Percentiles rank a stretch among this genome's conserved stretches.
phyloP scores from a whole-genome alignment of 2,797 vertebrate genomes.

The Sebastolobus alascanus region DNA sequence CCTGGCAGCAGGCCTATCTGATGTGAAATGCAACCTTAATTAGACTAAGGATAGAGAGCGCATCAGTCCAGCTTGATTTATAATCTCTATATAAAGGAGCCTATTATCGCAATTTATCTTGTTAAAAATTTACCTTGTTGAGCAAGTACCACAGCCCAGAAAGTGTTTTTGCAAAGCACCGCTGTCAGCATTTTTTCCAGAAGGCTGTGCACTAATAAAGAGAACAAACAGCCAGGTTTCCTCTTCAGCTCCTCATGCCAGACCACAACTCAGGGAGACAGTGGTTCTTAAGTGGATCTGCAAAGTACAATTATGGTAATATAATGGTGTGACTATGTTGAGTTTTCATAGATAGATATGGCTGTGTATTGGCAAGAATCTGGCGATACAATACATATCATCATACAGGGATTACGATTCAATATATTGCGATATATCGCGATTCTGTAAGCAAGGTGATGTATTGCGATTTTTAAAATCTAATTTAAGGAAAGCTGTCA shows the following conservation, averaged over 20 bases:
- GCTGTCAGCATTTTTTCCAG: slow-evolving; percentile 61
- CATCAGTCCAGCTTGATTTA: slow-evolving; percentile 43
- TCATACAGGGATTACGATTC: too few relatives aligned
- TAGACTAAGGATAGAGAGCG: slow-evolving; percentile 31
- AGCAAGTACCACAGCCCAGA: slow-evolving; percentile 41
- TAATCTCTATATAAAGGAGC: slow-evolving; percentile 24
- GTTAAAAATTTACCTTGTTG: slow-evolving; percentile 35
- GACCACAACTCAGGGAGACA: slow-evolving; percentile 14
- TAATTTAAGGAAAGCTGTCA: too few relatives aligned
- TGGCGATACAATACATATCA: too few relatives aligned
- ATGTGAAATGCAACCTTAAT: slow-evolving; percentile 24
- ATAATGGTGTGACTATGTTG: not conserved
- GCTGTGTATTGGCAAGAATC: too few relatives aligned
- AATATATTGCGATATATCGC: too few relatives aligned
- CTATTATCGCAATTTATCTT: slow-evolving; percentile 48
- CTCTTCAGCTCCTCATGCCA: slow-evolving; percentile 46
- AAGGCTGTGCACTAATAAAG: slow-evolving; percentile 57
- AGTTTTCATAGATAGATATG: not conserved
- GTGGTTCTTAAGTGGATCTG: not conserved
- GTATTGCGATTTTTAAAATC: too few relatives aligned
- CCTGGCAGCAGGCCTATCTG: not conserved
- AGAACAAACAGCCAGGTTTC: slow-evolving; percentile 48
- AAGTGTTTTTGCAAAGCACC: slow-evolving; percentile 40
- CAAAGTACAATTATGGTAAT: slow-evolving; percentile 8
- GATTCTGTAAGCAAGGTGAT: too few relatives aligned